Evolutionary conservation across 2,797 vertebrate species (phyloP), one percentile per base, ranked within the genome.

Genomic region (Diplodus puntazzo): DNA sequence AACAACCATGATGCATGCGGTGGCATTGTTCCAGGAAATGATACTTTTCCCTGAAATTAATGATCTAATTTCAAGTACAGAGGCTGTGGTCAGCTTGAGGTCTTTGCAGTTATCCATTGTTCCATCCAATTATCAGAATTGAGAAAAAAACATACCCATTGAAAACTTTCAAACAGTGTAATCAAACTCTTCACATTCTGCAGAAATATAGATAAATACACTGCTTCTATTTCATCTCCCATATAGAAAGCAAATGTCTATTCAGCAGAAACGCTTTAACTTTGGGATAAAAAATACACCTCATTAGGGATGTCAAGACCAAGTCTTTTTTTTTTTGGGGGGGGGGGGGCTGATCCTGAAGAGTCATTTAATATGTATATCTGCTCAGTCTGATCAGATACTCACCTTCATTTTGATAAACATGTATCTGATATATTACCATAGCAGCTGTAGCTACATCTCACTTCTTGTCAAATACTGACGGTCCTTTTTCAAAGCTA

Each of bases 11-110:
- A 25, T 50, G 14, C 39, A n/a, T 39, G 43, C 60, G 14, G 14
- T 45, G 17, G 8, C 10, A 5, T 6, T 55, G 61, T 55, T 65
- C 58, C 48, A 57, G 27, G 25, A 53, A 46, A 17, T 23, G 54
- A 27, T 46, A 43, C n/a, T 49, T 34, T 54, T 42, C n/a, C 16
- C 52, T 67, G 11, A 53, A 23, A 23, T 48, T 50, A 18, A n/a
- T 21, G 5, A 30, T 8, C 14, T 20, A 13, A 13, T 71, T 57
- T 73, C 23, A 55, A 39, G 9, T 13, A 8, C 8, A 50, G 27
- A 54, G 10, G 3, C 52, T 75, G 30, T 63, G 46, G 20, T 67
- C n/a, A 18, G 5, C 59, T 45, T 42, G 49, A 52, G 43, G 69
- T 77, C 14, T 57, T 53, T 6, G 43, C 23, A 14, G 46, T 21